phyloP scores from a whole-genome alignment of 2,888 invertebrate genomes.

The Pediacus dermestoides region DNA sequence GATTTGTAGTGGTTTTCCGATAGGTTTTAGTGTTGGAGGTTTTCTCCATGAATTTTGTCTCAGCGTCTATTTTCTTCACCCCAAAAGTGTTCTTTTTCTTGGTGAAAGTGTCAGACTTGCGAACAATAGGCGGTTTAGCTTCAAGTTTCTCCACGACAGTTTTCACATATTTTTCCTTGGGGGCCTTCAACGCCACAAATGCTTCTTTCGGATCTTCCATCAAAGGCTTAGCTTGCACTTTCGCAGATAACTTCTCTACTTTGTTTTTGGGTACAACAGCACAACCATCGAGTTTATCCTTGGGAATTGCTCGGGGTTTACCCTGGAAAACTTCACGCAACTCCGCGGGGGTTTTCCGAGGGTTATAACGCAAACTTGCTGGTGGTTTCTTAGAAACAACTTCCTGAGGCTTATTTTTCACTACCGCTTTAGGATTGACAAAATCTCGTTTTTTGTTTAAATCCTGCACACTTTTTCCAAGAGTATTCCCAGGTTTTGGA shows the following conservation, averaged over 20 bases:
- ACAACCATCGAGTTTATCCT: neutral
- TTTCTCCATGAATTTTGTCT: conserved; percentile 30
- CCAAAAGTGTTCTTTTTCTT: conserved; percentile 21
- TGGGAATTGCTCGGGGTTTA: too few species aligned
- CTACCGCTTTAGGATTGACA: conserved; percentile 6
- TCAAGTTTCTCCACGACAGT: conserved; percentile 30
- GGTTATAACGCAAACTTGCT: too few species aligned
- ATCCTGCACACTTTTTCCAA: conserved; percentile 21
- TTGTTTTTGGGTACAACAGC: conserved; percentile 1
- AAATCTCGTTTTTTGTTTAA: conserved; percentile 15
- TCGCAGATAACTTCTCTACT: conserved; percentile 5
- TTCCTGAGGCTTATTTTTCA: too few species aligned
- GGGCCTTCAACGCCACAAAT: conserved; percentile 25
- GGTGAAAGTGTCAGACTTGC: neutral
- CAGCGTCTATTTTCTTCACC: conserved; percentile 25
- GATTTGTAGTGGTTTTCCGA: conserved; percentile 18
- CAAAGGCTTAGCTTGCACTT: conserved; percentile 14
- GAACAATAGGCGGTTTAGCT: conserved; percentile 9
- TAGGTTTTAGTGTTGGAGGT: conserved; percentile 12
- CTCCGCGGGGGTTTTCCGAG: too few species aligned
- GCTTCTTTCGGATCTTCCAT: conserved; percentile 22
- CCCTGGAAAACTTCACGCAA: too few species aligned
- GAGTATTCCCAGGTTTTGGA: conserved; percentile 13
- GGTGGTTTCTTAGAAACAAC: too few species aligned
- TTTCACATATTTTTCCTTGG: conserved; percentile 28